These are phyloP conservation scores for Carapus acus DNA, from an alignment of 2,797 vertebrate genomes.

Conservation along the genomic window DNA sequence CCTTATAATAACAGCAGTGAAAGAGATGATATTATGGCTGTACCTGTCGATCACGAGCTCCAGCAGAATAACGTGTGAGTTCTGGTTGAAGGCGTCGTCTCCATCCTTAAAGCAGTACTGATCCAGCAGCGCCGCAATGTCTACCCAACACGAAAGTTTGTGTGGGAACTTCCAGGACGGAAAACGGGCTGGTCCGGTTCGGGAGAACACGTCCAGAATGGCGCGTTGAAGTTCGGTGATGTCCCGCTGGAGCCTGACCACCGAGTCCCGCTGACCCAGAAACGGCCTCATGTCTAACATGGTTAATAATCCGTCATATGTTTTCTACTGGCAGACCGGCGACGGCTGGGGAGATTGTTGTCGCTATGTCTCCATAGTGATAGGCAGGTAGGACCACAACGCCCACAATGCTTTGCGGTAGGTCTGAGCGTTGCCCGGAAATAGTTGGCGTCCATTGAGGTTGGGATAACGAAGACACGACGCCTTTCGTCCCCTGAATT, in stretches of 20 bases:
- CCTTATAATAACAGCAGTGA: too few relatives aligned
- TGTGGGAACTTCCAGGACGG: constrained; percentile 94
- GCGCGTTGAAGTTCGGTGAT: constrained; percentile 83
- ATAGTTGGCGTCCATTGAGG: constrained; percentile 50
- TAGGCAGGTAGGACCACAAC: constrained; percentile 39
- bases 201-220: constrained; percentile 81
- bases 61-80: constrained; percentile 81
- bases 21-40: background rate
- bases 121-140: constrained; percentile 79
- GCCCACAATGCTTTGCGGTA: constrained; percentile 27
- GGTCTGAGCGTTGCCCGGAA: constrained; percentile 59
- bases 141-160: constrained; percentile 81
- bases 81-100: constrained; percentile 82
- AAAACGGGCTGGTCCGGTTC: constrained; percentile 75
- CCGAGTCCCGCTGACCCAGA: constrained; percentile 76
- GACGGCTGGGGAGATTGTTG: constrained; percentile 37
- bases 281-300: constrained; percentile 72
- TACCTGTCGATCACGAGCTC: constrained; percentile 92
- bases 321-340: background rate
- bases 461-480: constrained; percentile 33
- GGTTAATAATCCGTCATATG: background rate
- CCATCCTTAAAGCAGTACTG: constrained; percentile 80
- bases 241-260: constrained; percentile 81
- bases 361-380: constrained; percentile 49
- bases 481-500: constrained; percentile 31